Percentiles rank a stretch among this genome's conserved stretches.
These are phyloP conservation scores for Synergus itoensis DNA, from an alignment of 2,888 invertebrate genomes.

Conservation along the genomic window DNA sequence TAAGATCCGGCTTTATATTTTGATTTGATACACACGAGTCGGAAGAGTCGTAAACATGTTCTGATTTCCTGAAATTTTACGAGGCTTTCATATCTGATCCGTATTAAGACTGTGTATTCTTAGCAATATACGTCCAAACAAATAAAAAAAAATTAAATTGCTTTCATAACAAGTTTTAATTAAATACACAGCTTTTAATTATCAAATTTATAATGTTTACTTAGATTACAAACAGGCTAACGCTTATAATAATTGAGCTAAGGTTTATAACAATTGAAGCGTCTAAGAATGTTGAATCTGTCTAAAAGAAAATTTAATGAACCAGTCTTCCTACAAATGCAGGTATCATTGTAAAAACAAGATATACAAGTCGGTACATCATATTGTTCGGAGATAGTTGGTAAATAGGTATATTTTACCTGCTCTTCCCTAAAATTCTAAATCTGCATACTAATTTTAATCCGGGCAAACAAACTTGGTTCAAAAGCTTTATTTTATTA, in stretches of 20 bases:
- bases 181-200: neutral
- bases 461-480: neutral
- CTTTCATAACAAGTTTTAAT: neutral
- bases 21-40: neutral
- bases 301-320: neutral
- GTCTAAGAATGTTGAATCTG: neutral
- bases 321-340: neutral
- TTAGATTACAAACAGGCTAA: too few relatives aligned
- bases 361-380: neutral
- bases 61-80: constrained; percentile 16
- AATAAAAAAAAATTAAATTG: neutral
- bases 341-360: neutral
- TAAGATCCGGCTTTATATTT: neutral
- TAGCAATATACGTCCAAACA: constrained; percentile 1
- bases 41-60: constrained; percentile 36
- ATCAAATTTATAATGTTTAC: neutral
- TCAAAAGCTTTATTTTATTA: constrained; percentile 14
- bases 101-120: neutral
- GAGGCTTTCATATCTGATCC: constrained; percentile 15
- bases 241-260: too few relatives aligned
- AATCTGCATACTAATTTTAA: neutral
- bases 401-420: neutral
- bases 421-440: neutral
- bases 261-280: neutral
- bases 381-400: neutral